Percentiles rank a stretch among this genome's conserved stretches.
Conservation (phyloP, 2,797 vertebrate genomes). For the Brachyrhaphis roseni region DNA sequence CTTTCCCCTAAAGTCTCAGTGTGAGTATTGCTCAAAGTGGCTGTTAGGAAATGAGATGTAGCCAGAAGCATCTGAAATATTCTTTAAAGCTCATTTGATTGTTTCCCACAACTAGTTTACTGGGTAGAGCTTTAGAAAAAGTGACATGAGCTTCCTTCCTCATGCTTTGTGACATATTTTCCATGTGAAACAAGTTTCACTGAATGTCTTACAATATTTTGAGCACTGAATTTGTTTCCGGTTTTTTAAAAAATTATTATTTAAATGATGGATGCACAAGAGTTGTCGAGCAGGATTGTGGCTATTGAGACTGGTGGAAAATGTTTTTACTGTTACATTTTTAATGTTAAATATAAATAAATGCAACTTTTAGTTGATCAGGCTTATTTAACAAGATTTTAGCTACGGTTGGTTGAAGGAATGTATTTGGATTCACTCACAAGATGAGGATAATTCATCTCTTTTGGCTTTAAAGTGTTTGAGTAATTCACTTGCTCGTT, state of each 20-base stretch:
- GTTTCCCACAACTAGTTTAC: not conserved
- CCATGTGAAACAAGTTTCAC: not conserved
- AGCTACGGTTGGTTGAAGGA: not conserved
- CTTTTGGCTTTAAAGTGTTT: not conserved
- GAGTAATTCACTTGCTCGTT: not conserved
- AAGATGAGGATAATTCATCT: not conserved
- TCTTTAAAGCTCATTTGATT: not conserved
- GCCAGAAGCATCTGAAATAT: not conserved
- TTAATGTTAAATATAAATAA: not conserved
- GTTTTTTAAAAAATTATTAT: too few species aligned
- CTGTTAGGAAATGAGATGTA: not conserved
- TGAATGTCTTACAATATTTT: not conserved
- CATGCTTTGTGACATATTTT: slow-evolving; percentile 22
- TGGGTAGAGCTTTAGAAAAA: not conserved
- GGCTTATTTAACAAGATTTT: not conserved
- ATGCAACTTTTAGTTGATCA: not conserved
- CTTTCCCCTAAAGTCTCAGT: too few species aligned
- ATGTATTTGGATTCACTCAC: not conserved
- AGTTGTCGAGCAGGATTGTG: not conserved
- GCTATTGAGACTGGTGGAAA: not conserved
- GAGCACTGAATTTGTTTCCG: not conserved
- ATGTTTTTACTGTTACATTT: not conserved
- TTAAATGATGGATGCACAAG: not conserved
- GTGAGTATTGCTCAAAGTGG: not conserved
- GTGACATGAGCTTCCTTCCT: not conserved